Conservation (phyloP, 2,113 vertebrate genomes). For the Otocyon megalotis region DNA sequence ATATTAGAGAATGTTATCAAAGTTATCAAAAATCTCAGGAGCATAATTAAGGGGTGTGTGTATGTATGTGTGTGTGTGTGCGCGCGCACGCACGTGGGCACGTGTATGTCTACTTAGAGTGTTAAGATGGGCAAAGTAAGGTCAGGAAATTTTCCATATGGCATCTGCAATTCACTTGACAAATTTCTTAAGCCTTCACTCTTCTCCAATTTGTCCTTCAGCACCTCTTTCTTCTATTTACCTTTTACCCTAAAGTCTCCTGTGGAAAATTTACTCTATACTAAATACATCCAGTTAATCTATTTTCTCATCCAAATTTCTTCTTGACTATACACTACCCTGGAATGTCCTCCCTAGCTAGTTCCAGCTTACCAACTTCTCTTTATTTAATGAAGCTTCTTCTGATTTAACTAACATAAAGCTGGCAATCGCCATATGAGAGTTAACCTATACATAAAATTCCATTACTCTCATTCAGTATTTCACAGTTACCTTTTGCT, state of each 20-base stretch:
- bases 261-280: slow-evolving; percentile 26
- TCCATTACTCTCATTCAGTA: background rate
- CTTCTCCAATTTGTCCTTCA: background rate
- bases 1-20: slow-evolving; percentile 32
- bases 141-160: background rate
- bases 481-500: slow-evolving; percentile 19
- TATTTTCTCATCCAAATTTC: slow-evolving; percentile 19
- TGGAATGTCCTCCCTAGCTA: background rate
- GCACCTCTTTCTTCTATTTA: background rate
- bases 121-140: background rate
- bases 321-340: background rate
- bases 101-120: background rate
- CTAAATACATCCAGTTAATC: background rate
- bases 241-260: background rate
- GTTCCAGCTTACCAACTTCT: background rate
- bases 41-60: background rate
- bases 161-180: background rate
- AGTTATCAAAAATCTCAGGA: slow-evolving; percentile 37
- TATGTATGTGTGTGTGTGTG: background rate
- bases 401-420: slow-evolving; percentile 36
- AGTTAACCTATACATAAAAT: slow-evolving; percentile 63
- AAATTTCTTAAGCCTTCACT: background rate
- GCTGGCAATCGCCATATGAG: background rate
- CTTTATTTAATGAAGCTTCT: slow-evolving; percentile 12
- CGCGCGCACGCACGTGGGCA: background rate